Evolutionary conservation across 2,113 vertebrate species (phyloP), one percentile per base, ranked within the genome.

Genomic region (Platichthys flesus): DNA sequence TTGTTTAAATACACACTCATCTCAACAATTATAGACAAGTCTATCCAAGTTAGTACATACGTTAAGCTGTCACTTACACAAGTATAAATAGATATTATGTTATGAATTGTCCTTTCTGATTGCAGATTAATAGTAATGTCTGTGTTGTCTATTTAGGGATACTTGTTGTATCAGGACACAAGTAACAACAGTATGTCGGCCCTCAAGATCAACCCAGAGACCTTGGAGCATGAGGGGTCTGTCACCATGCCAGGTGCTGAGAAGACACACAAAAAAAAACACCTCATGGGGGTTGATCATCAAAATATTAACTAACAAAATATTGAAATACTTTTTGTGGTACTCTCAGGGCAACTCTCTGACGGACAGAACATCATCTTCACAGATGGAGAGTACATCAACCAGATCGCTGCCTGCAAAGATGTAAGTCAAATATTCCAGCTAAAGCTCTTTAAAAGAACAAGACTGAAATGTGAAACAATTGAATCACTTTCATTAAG

Each of bases 341-440:
- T 13, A 78, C 63, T 84, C 84, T 75, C 79, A 99, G 97, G 97
- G 93, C 96, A 96, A 90, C 96, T 97, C 78, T 93, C 95, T 80
- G 98, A 99, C 74, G 97, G 97, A 65, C 97, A 99, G 90, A 98
- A 98, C 90, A 99, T 99, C 68, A 93, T 99, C 82, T 99, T 99
- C 85, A 98, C 97, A 67, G 98, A 99, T 89, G 98, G 98, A 89
- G 98, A 99, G 85, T 97, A 96, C 88, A 95, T 99, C 91, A 99
- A 99, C 92, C 98, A 99, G 91, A 99, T 99, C 66, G 97, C 98
- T 88, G 98, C 98, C 84, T 99, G 96, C 89, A 98, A 96, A 96
- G 98, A 99, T 89, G 98, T 98, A 94, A 95, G 93, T 91, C 40
- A 56, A 15, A 23, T 37, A 2, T n/a, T 71, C 0, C 5, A 59